A percentile compares a stretch with the other conserved stretches of the same genome.
phyloP scores from a whole-genome alignment of 1,140 invertebrate species.

The Euura lappo region DNA sequence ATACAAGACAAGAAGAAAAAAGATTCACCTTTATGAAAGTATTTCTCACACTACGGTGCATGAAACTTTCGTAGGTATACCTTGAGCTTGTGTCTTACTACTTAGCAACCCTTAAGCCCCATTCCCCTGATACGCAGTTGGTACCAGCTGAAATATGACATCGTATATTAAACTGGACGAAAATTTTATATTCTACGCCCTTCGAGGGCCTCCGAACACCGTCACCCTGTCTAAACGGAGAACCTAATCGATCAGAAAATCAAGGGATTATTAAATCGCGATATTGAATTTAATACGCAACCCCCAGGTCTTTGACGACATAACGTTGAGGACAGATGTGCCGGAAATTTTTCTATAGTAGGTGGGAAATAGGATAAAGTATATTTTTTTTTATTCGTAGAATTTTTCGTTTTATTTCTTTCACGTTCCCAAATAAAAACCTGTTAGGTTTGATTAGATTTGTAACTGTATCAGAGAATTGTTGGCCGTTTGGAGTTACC shows the following conservation, averaged over 20 bases:
- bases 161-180: slow-evolving; percentile 36
- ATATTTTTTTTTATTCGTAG: no score
- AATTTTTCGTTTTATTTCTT: no score
- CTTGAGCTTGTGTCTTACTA: neutral
- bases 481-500: neutral
- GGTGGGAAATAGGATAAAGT: no score
- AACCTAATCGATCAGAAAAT: slow-evolving; percentile 40
- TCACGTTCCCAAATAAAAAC: no score
- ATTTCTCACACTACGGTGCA: neutral
- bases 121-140: neutral
- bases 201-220: slow-evolving; percentile 12
- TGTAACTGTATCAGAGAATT: no score
- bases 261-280: slow-evolving; percentile 36
- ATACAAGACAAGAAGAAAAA: slow-evolving; percentile 21
- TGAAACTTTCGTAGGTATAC: neutral
- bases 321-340: neutral
- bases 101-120: neutral
- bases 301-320: neutral
- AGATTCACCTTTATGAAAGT: slow-evolving; percentile 16
- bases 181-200: slow-evolving; percentile 28
- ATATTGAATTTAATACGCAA: slow-evolving; percentile 20
- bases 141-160: slow-evolving; percentile 28
- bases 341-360: neutral
- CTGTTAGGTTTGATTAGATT: no score
- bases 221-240: slow-evolving; percentile 3